Percentiles rank a stretch among this genome's conserved stretches.
Evolutionary conservation across 2,797 vertebrate species (phyloP).

Genomic region (Melopsittacus undulatus): DNA sequence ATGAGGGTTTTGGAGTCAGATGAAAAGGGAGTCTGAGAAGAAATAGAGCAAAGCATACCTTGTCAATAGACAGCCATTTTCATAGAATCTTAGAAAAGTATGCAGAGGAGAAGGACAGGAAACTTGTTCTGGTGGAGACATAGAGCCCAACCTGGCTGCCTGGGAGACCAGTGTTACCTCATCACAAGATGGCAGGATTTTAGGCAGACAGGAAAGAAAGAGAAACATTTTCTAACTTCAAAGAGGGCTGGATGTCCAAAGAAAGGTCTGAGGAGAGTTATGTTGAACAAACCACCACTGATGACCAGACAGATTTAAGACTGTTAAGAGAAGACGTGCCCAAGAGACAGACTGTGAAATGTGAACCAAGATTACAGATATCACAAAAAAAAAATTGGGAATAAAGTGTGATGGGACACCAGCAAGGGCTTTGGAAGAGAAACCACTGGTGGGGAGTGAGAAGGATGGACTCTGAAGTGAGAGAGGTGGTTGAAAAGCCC

Average conservation of each 20-base stretch:
- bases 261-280: not conserved
- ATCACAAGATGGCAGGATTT: not conserved
- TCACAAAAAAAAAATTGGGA: not conserved
- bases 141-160: not conserved
- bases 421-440: not conserved
- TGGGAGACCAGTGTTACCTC: not conserved
- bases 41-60: not conserved
- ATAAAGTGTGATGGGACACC: not conserved
- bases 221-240: not conserved
- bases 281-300: not conserved
- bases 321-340: not conserved
- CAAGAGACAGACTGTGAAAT: not conserved
- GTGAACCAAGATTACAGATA: not conserved
- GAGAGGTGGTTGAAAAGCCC: not conserved
- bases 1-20: not conserved
- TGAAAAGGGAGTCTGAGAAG: not conserved
- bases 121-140: not conserved
- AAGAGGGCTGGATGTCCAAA: not conserved
- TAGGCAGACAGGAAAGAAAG: not conserved
- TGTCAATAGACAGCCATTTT: not conserved
- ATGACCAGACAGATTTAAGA: not conserved
- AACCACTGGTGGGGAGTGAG: accelerated
- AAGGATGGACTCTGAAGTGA: not conserved
- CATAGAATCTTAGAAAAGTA: not conserved
- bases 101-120: not conserved